Evolutionary conservation across 1,140 invertebrate genomes (phyloP), one percentile per base, ranked within the genome.

Genomic region (Trichogramma pretiosum): DNA sequence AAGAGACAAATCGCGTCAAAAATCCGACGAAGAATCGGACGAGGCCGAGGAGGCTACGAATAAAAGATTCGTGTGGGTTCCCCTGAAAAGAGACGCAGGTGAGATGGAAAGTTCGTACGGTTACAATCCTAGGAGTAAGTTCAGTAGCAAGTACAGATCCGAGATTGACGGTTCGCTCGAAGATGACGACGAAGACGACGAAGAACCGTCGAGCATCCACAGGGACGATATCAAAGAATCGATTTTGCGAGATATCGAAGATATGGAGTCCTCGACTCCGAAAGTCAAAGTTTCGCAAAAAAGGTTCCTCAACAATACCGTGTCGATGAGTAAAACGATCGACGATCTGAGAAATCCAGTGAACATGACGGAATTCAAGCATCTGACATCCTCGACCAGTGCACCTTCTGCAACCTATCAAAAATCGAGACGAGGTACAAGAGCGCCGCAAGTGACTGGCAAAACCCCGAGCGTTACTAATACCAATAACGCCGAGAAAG

Each of bases 81-180:
- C 57, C 3, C 33, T 46, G 9, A 58, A 45, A 22, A 51, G 46
- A 26, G 33, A 46, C 14, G 43, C 42, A 11, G 56, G 62, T 17
- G 48, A 24, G 2, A 37, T 48, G 0, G 47, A 59, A 21, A 36
- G 22, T 4, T 50, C 17, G 21, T 53, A 51, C 5, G 48, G 59
- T 8, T n/a, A n/a, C n/a, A n/a, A n/a, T n/a, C n/a, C n/a, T n/a
- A n/a, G n/a, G n/a, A n/a, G n/a, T n/a, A 62, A 49, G 16, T 65
- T 57, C 11, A 64, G 55, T 13, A 62, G 62, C 19, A 57, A 46
- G 37, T 67, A 62, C 38, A 57, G 43, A 24, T 42, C 47, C 2
- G n/a, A n/a, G n/a, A n/a, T n/a, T n/a, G n/a, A n/a, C n/a, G n/a
- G n/a, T n/a, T n/a, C n/a, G n/a, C n/a, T n/a, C n/a, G n/a, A n/a